Percentiles rank a stretch among this genome's conserved stretches.
phyloP scores from a whole-genome alignment of 2,797 vertebrate species.

The Pseudochirops cupreus region DNA sequence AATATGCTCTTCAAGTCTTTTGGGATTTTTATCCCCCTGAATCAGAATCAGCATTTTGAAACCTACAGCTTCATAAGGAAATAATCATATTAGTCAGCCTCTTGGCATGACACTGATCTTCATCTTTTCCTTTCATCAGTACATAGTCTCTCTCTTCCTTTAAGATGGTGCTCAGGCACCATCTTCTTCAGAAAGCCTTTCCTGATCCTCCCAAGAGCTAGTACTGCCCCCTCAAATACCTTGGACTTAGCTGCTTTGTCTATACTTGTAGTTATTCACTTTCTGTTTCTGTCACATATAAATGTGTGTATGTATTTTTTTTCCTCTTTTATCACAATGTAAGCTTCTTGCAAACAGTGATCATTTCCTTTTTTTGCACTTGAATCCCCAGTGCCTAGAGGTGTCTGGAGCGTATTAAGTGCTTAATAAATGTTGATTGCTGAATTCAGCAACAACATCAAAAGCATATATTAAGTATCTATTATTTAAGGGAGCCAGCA shows the following conservation, averaged over 20 bases:
- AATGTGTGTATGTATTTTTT: not conserved
- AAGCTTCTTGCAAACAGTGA: not conserved
- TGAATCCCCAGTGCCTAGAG: not conserved
- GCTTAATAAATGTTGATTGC: not conserved
- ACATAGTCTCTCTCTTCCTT: not conserved
- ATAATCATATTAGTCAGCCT: slow-evolving; percentile 79
- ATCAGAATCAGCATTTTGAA: slow-evolving; percentile 83
- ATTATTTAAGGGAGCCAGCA: not conserved
- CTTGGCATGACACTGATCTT: slow-evolving; percentile 68
- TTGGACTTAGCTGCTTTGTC: not conserved
- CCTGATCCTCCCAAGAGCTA: not conserved
- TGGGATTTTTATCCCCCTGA: slow-evolving; percentile 79
- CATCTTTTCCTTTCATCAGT: slow-evolving; percentile 74
- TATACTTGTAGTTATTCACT: not conserved
- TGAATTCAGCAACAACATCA: not conserved
- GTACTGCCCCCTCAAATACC: not conserved
- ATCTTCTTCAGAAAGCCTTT: not conserved
- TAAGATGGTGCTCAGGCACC: not conserved
- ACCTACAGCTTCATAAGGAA: slow-evolving; percentile 78
- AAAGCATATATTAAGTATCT: not conserved
- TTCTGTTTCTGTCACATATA: not conserved
- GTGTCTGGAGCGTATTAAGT: not conserved
- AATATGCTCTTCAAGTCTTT: slow-evolving; percentile 77
- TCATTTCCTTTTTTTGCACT: not conserved
- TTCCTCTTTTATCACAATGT: not conserved